Conservation (phyloP, 2,888 invertebrate species). For the Torymus texanus region DNA sequence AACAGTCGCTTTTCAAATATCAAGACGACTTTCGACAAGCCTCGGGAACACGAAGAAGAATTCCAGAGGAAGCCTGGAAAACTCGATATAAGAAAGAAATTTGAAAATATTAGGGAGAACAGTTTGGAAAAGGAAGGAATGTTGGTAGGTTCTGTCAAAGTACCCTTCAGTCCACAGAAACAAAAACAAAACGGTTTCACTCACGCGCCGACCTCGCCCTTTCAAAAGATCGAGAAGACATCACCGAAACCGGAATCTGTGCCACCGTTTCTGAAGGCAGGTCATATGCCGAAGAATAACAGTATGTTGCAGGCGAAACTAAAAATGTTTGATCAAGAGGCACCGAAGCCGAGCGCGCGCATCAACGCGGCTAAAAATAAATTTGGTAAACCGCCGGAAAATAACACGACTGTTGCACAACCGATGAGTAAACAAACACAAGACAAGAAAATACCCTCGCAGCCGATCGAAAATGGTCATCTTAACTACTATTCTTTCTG, state of each 20-base stretch:
- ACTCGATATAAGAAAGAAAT: conserved; percentile 27
- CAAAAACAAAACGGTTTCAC: conserved; percentile 63
- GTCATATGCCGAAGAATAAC: conserved; percentile 62
- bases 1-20: conserved; percentile 89
- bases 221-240: conserved; percentile 67
- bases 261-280: conserved; percentile 59
- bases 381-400: conserved; percentile 27
- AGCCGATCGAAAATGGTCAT: conserved; percentile 61
- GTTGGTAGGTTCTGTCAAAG: conserved; percentile 49
- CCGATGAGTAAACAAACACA: background rate
- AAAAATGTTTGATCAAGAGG: conserved; percentile 65
- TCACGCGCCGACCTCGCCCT: conserved; percentile 71
- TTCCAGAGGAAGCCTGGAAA: background rate
- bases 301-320: conserved; percentile 65
- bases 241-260: conserved; percentile 35
- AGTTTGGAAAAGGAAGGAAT: background rate
- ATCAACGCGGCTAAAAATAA: conserved; percentile 37
- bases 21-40: conserved; percentile 86
- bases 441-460: conserved; percentile 47
- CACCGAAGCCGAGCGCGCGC: background rate
- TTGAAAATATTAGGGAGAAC: conserved; percentile 17
- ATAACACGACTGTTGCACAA: background rate
- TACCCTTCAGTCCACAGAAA: conserved; percentile 48
- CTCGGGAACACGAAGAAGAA: background rate
- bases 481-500: conserved; percentile 66